Percentiles rank a stretch among this genome's conserved stretches.
phyloP scores from a whole-genome alignment of 2,797 vertebrate genomes.

The Falco biarmicus region DNA sequence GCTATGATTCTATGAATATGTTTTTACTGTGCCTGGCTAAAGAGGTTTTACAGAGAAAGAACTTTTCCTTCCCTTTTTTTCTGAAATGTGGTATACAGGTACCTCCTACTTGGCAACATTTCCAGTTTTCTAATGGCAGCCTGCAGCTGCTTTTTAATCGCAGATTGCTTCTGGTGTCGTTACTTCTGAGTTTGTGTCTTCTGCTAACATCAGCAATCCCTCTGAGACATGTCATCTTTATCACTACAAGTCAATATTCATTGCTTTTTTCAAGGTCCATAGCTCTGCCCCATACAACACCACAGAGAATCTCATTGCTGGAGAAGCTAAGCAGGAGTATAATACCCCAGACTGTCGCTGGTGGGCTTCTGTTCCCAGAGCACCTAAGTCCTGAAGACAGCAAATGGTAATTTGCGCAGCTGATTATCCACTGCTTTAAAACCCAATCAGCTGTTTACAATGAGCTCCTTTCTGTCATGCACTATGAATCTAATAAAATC shows the following conservation, averaged over 20 bases:
- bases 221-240: conserved; percentile 1
- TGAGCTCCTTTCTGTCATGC: conserved; percentile 1
- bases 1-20: not conserved
- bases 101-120: not conserved
- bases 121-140: not conserved
- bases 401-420: conserved; percentile 42
- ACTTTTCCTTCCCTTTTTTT: not conserved
- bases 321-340: not conserved
- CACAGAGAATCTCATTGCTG: not conserved
- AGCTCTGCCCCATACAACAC: not conserved
- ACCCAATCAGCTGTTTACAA: conserved; percentile 45
- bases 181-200: conserved; percentile 59
- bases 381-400: conserved; percentile 11
- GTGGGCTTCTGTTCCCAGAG: not conserved
- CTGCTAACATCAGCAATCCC: conserved; percentile 25
- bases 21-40: not conserved
- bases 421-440: conserved; percentile 53
- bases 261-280: conserved; percentile 64
- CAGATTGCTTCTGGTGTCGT: conserved; percentile 39
- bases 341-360: not conserved
- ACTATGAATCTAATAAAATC: conserved; percentile 11
- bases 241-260: conserved; percentile 36
- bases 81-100: not conserved
- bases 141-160: conserved; percentile 28
- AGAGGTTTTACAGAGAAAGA: not conserved